Evolutionary conservation across 37 sponge, comb jelly and placozoan genomes (phyloP), one percentile per base, ranked within the genome.

Genomic region (Lycopodina hypogea): DNA sequence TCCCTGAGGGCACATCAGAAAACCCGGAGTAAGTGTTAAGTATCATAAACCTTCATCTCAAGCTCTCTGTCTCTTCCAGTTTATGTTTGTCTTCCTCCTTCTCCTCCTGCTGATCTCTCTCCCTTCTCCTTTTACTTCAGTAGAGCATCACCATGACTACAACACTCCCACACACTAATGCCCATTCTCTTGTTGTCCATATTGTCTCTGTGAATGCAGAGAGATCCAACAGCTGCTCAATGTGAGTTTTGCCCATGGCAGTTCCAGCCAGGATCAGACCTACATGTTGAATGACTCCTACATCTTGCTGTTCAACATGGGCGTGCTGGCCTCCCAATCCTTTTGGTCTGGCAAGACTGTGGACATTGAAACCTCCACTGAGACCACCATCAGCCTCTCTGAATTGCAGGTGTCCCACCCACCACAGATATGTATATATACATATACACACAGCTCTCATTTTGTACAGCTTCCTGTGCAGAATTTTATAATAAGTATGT

Each of bases 371-470:
- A 4, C 78, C 30, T 48, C 85, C 37, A 69, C 83, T 0, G 93
- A 92, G 42, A 88, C 86, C 58, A 63, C 82, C 75, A 80, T 88
- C 3, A 81, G 65, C 40, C 78, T 90, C 24, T 72, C 82, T 23
- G 83, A 81, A 33, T 81, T 79, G 52, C 78, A 81, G 83, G 91
- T 84, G 42, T 67, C n/a, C n/a, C n/a, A n/a, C n/a, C n/a, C n/a
- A n/a, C n/a, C n/a, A 56, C 52, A 75, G 18, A 60, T 62, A 12
- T 53, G 12, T 53, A 53, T 23, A 71, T 56, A 40, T 3, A 32
- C n/a, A n/a, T n/a, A n/a, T n/a, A n/a, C n/a, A n/a, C n/a, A n/a
- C n/a, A n/a, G n/a, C n/a, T n/a, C n/a, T n/a, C n/a, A n/a, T n/a
- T n/a, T n/a, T n/a, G n/a, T n/a, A n/a, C n/a, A n/a, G n/a, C n/a